Base-by-base conservation (phyloP, 2,888 invertebrate genomes). In the Hirtodrosophila histrioides region DNA sequence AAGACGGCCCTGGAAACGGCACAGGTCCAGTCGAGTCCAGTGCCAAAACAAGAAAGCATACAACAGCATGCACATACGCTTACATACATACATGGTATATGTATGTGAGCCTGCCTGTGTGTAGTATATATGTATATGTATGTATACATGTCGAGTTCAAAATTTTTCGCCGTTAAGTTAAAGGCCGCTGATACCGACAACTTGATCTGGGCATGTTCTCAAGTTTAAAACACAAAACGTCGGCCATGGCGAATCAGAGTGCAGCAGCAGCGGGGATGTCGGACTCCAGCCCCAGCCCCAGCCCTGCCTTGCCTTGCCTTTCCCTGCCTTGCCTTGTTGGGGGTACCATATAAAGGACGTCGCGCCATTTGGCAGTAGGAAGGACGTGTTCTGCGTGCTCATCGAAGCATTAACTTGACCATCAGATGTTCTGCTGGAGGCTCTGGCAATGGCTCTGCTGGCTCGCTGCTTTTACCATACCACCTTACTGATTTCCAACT, bases 121-220 rank as follows among this genome's bases (percentile, higher is more conserved):
- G 4, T 27, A 3, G 27, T 44, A 49, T 56, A 55, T 50, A 60
- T 36, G 45, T 45, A 11, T 58, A 48, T 69, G 35, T 51, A 50
- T 51, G 45, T 49, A 48, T 60, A 44, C 46, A 67, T 61, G 54
- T 10, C 75, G 78, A 67, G 64, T 62, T 70, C 70, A 74, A 67
- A 75, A 67, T 73, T 71, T 68, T 73, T 75, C 65, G 65, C 71
- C 75, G 71, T 72, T 70, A 75, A 77, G 79, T 76, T 87, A 70
- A 83, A 83, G 75, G 79, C 78, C 80, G 75, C 86, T 89, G 86
- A 82, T 84, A 75, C 79, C 76, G 84, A 86, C 84, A 88, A 79
- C 82, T 87, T 80, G 80, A 88, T 82, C 82, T 78, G 78, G 72
- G 71, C 75, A 82, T 82, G 75, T 81, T 78, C 81, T 87, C 79